phyloP scores from a whole-genome alignment of 2,888 invertebrate genomes.

The Xestoiulus laeticollis region DNA sequence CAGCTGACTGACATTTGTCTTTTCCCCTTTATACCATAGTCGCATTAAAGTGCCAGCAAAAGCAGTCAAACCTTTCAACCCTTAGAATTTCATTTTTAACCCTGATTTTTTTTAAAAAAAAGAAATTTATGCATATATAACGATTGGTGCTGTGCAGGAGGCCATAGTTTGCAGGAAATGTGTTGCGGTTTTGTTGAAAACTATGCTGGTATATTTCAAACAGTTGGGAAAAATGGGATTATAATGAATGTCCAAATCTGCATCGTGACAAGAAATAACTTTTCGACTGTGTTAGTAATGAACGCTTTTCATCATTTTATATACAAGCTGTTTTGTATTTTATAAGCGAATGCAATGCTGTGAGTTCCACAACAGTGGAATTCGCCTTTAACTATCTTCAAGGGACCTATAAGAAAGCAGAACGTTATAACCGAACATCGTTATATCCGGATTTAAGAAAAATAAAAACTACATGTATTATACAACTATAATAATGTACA shows the following conservation, averaged over 20 bases:
- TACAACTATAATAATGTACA: too few species aligned
- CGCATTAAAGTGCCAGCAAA: conserved; percentile 13
- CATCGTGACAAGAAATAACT: conserved; percentile 30
- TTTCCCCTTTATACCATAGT: neutral
- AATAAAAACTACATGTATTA: neutral
- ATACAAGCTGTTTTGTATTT: neutral
- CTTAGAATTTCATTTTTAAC: neutral
- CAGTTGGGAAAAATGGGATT: conserved; percentile 9
- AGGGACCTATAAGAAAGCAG: too few species aligned
- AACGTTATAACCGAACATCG: too few species aligned
- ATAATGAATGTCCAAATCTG: neutral
- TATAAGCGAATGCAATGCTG: neutral
- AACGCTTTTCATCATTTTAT: neutral
- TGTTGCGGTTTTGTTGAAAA: neutral
- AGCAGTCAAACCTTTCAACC: conserved; percentile 36
- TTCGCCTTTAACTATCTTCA: too few species aligned
- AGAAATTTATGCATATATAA: conserved; percentile 34
- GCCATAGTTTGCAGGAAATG: conserved; percentile 1
- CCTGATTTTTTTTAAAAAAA: conserved; percentile 29
- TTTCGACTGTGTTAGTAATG: neutral
- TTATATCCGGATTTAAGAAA: too few species aligned
- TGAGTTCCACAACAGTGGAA: neutral
- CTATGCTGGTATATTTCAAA: neutral
- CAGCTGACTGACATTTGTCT: conserved; percentile 43
- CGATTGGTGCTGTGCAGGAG: neutral